Evolutionary conservation across 30 jellyfish, hydroid and myxozoan genomes (phyloP).

Genomic region (Aurelia coerulea): DNA sequence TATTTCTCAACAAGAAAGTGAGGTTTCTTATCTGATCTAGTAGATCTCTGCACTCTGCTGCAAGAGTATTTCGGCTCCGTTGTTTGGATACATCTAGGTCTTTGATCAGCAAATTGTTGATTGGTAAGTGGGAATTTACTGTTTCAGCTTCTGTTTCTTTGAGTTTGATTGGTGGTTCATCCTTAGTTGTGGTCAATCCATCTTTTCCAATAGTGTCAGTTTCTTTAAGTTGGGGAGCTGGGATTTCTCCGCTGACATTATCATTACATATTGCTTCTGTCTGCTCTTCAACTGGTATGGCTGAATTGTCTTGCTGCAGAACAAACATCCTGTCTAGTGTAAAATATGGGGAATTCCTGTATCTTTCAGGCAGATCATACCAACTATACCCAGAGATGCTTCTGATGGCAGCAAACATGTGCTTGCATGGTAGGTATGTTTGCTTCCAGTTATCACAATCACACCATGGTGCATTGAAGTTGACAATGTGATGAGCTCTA

Average conservation of each 20-base stretch:
- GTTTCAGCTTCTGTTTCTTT: not conserved
- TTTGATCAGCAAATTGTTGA: not conserved
- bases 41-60: conserved; percentile 35
- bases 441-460: conserved; percentile 23
- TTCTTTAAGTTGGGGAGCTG: too few species aligned
- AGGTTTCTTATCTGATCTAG: conserved; percentile 38
- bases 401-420: conserved; percentile 22
- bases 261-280: not conserved
- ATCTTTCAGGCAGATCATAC: conserved; percentile 28
- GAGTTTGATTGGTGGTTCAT: too few species aligned
- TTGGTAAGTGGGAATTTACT: not conserved
- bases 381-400: not conserved
- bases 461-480: not conserved
- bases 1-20: conserved; percentile 16
- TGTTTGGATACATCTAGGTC: not conserved
- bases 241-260: too few species aligned
- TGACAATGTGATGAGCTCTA: too few species aligned
- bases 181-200: too few species aligned
- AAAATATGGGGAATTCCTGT: conserved; percentile 39
- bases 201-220: too few species aligned
- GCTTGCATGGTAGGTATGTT: conserved; percentile 46
- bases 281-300: not conserved
- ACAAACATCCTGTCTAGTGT: conserved; percentile 15
- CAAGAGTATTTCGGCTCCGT: conserved; percentile 1
- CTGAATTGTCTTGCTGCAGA: not conserved